These are phyloP conservation scores for Sparidentex hasta DNA, from an alignment of 2,797 vertebrate genomes.

Conservation along the genomic window DNA sequence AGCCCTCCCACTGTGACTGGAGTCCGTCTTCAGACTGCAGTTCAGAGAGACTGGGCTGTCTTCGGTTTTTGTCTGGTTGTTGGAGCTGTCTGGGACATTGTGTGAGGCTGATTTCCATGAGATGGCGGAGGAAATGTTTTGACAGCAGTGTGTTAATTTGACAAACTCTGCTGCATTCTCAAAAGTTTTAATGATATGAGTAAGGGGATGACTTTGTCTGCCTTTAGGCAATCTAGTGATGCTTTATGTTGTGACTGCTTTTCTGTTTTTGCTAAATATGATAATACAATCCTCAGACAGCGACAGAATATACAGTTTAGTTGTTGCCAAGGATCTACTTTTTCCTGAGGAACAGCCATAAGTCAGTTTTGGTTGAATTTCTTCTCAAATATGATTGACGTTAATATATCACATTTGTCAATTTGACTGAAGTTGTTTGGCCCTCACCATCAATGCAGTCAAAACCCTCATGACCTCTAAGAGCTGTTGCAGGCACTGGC, in stretches of 20 bases:
- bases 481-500: slow-evolving; percentile 17
- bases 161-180: slow-evolving; percentile 38
- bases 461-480: slow-evolving; percentile 7
- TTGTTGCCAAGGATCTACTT: not conserved
- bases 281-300: not conserved
- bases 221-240: slow-evolving; percentile 14
- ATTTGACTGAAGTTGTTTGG: slow-evolving; percentile 4
- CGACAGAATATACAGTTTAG: not conserved
- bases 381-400: slow-evolving; percentile 2
- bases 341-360: not conserved
- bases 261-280: not conserved
- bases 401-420: slow-evolving; percentile 6
- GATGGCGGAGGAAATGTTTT: slow-evolving; percentile 37
- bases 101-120: slow-evolving; percentile 29
- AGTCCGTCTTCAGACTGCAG: slow-evolving; percentile 42
- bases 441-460: not conserved
- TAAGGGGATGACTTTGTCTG: slow-evolving; percentile 1
- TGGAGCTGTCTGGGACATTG: slow-evolving; percentile 49
- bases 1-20: slow-evolving; percentile 44
- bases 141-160: slow-evolving; percentile 59
- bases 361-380: not conserved
- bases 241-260: slow-evolving; percentile 23
- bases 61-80: slow-evolving; percentile 37
- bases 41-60: slow-evolving; percentile 42
- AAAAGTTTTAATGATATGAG: slow-evolving; percentile 43